Evolutionary conservation across 2,113 vertebrate genomes (phyloP).

Genomic region (Chaetorhynchus papuensis): DNA sequence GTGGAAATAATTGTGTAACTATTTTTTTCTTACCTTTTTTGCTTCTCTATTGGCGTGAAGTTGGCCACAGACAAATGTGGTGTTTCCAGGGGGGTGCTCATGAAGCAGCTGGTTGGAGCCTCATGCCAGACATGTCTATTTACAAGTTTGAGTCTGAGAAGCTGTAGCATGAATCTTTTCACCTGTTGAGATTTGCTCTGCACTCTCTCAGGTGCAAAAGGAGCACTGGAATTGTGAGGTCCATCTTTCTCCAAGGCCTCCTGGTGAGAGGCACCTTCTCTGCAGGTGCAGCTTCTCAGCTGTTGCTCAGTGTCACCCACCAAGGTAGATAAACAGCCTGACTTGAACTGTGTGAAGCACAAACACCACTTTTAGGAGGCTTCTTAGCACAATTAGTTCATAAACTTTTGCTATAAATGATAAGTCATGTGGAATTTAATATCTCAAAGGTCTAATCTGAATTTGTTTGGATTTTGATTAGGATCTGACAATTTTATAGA

Average conservation of each 20-base stretch:
- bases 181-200: background rate
- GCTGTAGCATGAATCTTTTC: background rate
- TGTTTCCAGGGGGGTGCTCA: background rate
- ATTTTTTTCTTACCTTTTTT: background rate
- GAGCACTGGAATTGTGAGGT: background rate
- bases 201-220: background rate
- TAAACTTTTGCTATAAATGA: background rate
- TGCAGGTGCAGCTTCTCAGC: background rate
- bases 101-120: background rate
- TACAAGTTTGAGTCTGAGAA: background rate
- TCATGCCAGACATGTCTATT: rapidly evolving
- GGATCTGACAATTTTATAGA: background rate
- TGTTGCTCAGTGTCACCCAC: background rate
- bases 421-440: background rate
- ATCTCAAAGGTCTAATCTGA: background rate
- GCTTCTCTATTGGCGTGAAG: background rate
- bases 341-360: background rate
- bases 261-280: background rate
- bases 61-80: background rate
- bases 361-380: background rate
- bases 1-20: background rate
- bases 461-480: background rate
- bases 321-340: rapidly evolving
- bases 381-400: background rate
- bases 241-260: background rate